Evolutionary conservation across 2,797 vertebrate genomes (phyloP).

Genomic region (Centroberyx gerrardi): DNA sequence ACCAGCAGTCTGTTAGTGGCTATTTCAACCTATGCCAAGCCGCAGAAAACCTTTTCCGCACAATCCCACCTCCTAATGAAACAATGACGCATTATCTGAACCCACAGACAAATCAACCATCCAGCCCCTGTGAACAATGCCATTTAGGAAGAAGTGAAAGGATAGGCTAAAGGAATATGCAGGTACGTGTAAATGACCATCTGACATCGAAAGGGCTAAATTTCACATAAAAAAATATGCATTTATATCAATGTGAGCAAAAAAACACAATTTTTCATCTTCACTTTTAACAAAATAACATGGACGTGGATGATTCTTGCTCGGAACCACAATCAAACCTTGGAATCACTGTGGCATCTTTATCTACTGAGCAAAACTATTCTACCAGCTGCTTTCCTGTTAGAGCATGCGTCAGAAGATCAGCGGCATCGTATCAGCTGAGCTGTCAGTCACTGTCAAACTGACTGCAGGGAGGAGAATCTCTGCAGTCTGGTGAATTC

Average conservation of each 20-base stretch:
- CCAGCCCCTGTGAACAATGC: constrained; percentile 41
- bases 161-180: constrained; percentile 19
- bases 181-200: constrained; percentile 47
- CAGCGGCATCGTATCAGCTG: constrained; percentile 35
- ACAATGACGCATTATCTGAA: constrained; percentile 41
- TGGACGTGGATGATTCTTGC: neutral
- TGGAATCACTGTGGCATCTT: neutral
- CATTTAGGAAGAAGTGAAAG: constrained; percentile 51
- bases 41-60: constrained; percentile 52
- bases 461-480: constrained; percentile 25
- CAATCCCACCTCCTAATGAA: constrained; percentile 60
- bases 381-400: constrained; percentile 34
- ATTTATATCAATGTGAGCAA: constrained; percentile 1
- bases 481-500: constrained; percentile 23
- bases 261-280: neutral
- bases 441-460: constrained; percentile 58
- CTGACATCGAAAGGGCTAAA: constrained; percentile 11
- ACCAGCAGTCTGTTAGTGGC: constrained; percentile 38
- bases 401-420: constrained; percentile 36
- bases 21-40: constrained; percentile 55
- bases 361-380: constrained; percentile 5
- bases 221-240: constrained; percentile 4
- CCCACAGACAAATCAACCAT: constrained; percentile 27
- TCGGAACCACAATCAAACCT: neutral
- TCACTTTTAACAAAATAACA: neutral